These are phyloP conservation scores for Eucidaris tribuloides DNA, from an alignment of 35 echinoderm and acorn worm genomes.

Conservation along the genomic window DNA sequence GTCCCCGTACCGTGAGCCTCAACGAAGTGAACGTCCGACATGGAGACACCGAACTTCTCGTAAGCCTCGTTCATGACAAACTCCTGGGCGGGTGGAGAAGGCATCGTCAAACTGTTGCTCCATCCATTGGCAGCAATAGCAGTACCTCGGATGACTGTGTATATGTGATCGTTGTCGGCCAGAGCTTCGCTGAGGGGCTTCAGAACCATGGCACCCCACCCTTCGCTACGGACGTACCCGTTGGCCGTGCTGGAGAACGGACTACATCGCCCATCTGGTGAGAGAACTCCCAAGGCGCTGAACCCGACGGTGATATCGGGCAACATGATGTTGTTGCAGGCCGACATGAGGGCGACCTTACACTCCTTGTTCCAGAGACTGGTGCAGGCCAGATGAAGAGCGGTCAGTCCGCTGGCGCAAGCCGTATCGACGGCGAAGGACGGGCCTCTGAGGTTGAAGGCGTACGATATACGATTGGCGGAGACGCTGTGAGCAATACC, in stretches of 20 bases:
- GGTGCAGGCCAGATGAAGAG: slow-evolving; percentile 85
- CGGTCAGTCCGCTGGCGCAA: slow-evolving; percentile 81
- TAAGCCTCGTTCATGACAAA: slow-evolving; percentile 73
- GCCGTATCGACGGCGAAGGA: slow-evolving; percentile 84
- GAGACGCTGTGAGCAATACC: slow-evolving; percentile 78
- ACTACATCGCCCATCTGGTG: slow-evolving; percentile 80
- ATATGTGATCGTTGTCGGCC: slow-evolving; percentile 83
- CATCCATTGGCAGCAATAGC: slow-evolving; percentile 78
- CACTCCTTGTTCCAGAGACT: slow-evolving; percentile 74
- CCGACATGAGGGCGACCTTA: slow-evolving; percentile 64
- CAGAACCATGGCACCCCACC: slow-evolving; percentile 82
- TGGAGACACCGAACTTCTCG: slow-evolving; percentile 54
- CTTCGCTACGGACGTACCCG: slow-evolving; percentile 93
- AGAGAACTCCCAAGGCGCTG: slow-evolving; percentile 81
- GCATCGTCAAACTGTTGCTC: slow-evolving; percentile 90
- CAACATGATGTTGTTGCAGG: slow-evolving; percentile 56
- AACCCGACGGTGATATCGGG: slow-evolving; percentile 86
- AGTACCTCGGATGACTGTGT: slow-evolving; percentile 72
- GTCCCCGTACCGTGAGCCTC: slow-evolving; percentile 98
- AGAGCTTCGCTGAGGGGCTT: slow-evolving; percentile 75
- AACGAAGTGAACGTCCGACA: slow-evolving; percentile 69
- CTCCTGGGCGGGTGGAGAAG: slow-evolving; percentile 57
- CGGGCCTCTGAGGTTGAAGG: slow-evolving; percentile 82
- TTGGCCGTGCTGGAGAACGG: slow-evolving; percentile 89
- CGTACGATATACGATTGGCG: slow-evolving; percentile 92